Evolutionary conservation across 2,113 vertebrate genomes (phyloP).

Genomic region (Clarias batrachus): DNA sequence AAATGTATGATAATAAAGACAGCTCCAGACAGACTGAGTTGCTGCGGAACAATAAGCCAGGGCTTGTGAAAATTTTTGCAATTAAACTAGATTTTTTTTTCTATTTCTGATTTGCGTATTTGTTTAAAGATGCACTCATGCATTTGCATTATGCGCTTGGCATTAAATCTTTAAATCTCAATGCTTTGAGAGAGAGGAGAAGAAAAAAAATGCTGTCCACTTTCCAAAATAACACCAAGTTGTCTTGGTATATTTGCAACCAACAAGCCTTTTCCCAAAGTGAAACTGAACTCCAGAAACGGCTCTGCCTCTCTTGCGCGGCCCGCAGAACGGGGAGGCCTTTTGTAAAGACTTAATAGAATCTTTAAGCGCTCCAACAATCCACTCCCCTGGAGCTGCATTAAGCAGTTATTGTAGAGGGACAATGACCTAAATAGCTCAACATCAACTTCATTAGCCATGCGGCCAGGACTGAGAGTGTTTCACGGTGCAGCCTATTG

Average conservation of each 20-base stretch:
- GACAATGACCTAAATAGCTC: conserved; percentile 96
- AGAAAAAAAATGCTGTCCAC: background rate
- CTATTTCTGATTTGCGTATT: background rate
- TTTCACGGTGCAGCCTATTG: conserved; percentile 90
- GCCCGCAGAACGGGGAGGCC: conserved; percentile 81
- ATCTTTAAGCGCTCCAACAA: conserved; percentile 96
- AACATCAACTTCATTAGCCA: conserved; percentile 95
- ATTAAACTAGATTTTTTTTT: background rate
- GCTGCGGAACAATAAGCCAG: background rate
- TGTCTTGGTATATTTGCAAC: conserved; percentile 71
- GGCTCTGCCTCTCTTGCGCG: conserved; percentile 78
- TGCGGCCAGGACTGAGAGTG: conserved; percentile 82
- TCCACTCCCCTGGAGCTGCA: conserved; percentile 92
- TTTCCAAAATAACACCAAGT: conserved; percentile 62
- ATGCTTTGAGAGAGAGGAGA: background rate
- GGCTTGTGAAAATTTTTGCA: background rate
- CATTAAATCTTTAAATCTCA: background rate
- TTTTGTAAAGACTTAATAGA: conserved; percentile 98
- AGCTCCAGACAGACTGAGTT: background rate
- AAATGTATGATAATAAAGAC: background rate
- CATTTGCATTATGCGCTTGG: background rate
- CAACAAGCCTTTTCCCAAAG: conserved; percentile 67
- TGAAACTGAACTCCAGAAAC: conserved; percentile 74
- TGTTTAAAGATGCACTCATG: too few relatives aligned
- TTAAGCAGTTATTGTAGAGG: conserved; percentile 98